phyloP scores from a whole-genome alignment of 2,113 vertebrate species.

The Scalopus aquaticus region DNA sequence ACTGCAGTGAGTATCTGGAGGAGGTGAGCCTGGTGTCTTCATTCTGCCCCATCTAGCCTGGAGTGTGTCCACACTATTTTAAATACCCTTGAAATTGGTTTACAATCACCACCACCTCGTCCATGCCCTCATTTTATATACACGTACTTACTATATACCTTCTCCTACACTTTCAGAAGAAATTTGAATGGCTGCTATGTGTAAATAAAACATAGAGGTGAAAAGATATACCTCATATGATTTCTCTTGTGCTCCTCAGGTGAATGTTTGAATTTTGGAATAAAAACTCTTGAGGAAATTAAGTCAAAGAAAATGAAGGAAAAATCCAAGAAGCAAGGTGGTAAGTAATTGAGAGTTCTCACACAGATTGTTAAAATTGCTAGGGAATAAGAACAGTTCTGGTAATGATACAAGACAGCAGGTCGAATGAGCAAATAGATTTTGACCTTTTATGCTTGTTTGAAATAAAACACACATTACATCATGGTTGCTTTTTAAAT shows the following conservation, averaged over 20 bases:
- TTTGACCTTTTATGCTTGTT: slow-evolving; percentile 22
- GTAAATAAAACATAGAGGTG: not conserved
- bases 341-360: slow-evolving; percentile 76
- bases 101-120: not conserved
- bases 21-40: too few species aligned
- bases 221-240: not conserved
- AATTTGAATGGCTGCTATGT: not conserved
- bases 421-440: not conserved
- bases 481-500: not conserved
- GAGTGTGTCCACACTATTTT: not conserved
- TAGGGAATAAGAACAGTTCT: not conserved
- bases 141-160: not conserved
- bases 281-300: slow-evolving; percentile 96
- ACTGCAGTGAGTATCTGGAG: too few species aligned
- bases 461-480: not conserved
- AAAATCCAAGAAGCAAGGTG: slow-evolving; percentile 89
- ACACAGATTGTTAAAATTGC: not conserved
- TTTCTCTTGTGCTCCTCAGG: slow-evolving; percentile 80
- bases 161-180: slow-evolving; percentile 37
- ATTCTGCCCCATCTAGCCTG: too few species aligned
- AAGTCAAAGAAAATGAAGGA: slow-evolving; percentile 92
- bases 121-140: not conserved
- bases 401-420: not conserved
- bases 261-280: slow-evolving; percentile 91
- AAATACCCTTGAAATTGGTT: not conserved